Conservation (phyloP, 2,113 vertebrate genomes). For the Nymphicus hollandicus region DNA sequence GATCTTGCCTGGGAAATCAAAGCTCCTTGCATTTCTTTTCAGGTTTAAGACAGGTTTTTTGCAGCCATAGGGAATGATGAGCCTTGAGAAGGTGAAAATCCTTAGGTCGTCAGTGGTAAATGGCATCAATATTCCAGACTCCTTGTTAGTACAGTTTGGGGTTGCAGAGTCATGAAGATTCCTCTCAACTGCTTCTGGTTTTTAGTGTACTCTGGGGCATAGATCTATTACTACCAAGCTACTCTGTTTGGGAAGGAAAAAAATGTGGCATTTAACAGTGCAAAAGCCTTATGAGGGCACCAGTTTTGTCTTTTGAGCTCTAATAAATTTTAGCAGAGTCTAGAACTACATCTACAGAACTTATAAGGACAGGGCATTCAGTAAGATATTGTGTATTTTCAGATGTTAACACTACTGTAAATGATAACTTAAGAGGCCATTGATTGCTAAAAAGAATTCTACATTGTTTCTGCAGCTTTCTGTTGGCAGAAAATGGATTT, state of each 20-base stretch:
- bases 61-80: neutral
- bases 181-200: neutral
- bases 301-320: neutral
- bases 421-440: neutral
- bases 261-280: neutral
- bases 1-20: neutral
- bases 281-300: neutral
- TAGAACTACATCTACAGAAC: neutral
- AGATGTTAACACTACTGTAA: neutral
- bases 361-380: neutral
- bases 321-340: neutral
- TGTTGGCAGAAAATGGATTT: neutral
- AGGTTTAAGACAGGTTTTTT: neutral
- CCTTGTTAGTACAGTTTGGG: neutral
- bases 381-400: neutral
- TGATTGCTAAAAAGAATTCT: neutral
- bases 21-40: neutral
- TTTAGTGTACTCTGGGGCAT: neutral
- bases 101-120: neutral
- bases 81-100: neutral
- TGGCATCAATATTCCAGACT: neutral
- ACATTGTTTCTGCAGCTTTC: neutral
- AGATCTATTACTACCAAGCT: neutral
- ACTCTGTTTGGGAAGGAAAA: neutral
- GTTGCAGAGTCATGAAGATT: neutral